Evolutionary conservation across 2,113 vertebrate genomes (phyloP), one percentile per base, ranked within the genome.

Genomic region (Gallinago undulata): DNA sequence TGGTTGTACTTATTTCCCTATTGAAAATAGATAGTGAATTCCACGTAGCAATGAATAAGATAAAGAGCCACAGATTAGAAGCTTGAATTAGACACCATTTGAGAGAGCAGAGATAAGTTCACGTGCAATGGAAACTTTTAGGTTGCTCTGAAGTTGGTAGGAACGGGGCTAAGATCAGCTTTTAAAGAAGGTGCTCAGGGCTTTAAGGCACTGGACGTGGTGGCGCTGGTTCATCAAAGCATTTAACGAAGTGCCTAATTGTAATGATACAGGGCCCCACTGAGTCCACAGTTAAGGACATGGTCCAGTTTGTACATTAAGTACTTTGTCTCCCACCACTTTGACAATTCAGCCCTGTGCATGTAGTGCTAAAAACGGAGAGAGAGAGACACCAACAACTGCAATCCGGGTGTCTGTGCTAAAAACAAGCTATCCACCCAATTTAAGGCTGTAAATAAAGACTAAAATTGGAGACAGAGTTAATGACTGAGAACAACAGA

Each of bases 11-110:
- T 80, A 92, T 77, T 94, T 93, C 78, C 70, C 89, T 87, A 96
- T 96, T 89, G 88, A 93, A 94, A 96, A 85, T 22, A 96, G 96
- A 93, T 78, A 94, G 91, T 76, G 94, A 96, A 96, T 95, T 94
- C 92, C 66, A 89, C 84, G 82, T 92, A 95, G 87, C 89, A 95
- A 37, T 87, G 91, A 94, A 79, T 92, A 92, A 96, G 89, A 96
- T 94, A 96, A 95, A 96, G 87, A 91, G 66, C 28, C 13, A 3
- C 62, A 85, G 96, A 96, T 97, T 96, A 95, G 94, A 84, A 84
- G 70, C 87, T 87, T 87, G 91, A 94, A 96, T 94, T 94, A 91
- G 96, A 64, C 93, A 87, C 37, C 13, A 22, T 95, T 89, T 78
- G 63, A 85, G 91, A 91, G 82, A 82, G 77, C 37, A 64, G 74